phyloP scores from a whole-genome alignment of 1,140 invertebrate genomes.

The Drosophila pachea region DNA sequence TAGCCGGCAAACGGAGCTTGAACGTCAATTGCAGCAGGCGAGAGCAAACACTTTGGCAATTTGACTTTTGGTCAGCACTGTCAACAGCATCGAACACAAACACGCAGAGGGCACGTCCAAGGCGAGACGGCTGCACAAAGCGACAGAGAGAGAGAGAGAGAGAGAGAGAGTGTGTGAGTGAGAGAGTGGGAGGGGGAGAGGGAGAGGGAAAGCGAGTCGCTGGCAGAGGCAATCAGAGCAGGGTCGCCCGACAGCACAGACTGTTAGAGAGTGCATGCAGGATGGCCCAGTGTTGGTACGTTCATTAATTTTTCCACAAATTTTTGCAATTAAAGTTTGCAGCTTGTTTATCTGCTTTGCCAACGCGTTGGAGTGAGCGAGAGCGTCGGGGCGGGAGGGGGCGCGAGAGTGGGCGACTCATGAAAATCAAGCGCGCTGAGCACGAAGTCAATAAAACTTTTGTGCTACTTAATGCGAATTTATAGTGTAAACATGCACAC shows the following conservation, averaged over 20 bases:
- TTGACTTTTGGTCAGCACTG: constrained; percentile 74
- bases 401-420: constrained; percentile 26
- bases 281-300: constrained; percentile 36
- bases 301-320: constrained; percentile 77
- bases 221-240: constrained; percentile 6
- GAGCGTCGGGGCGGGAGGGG: background rate
- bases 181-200: too few species aligned
- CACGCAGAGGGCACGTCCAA: constrained; percentile 8
- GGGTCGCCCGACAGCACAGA: background rate
- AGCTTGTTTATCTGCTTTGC: constrained; percentile 74
- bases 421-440: constrained; percentile 69
- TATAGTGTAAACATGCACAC: constrained; percentile 74
- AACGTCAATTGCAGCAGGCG: constrained; percentile 53
- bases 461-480: constrained; percentile 77
- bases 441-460: constrained; percentile 77
- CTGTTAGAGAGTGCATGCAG: constrained; percentile 11
- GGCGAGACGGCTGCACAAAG: too few species aligned
- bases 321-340: constrained; percentile 77
- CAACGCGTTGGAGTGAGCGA: background rate
- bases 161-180: too few species aligned
- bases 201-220: background rate
- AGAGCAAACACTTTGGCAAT: constrained; percentile 73
- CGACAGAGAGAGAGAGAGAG: background rate
- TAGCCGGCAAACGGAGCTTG: constrained; percentile 22
- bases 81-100: constrained; percentile 58